Percentiles rank a stretch among this genome's conserved stretches.
These are phyloP conservation scores for Henicopernis longicauda DNA, from an alignment of 2,113 vertebrate genomes.

Conservation along the genomic window DNA sequence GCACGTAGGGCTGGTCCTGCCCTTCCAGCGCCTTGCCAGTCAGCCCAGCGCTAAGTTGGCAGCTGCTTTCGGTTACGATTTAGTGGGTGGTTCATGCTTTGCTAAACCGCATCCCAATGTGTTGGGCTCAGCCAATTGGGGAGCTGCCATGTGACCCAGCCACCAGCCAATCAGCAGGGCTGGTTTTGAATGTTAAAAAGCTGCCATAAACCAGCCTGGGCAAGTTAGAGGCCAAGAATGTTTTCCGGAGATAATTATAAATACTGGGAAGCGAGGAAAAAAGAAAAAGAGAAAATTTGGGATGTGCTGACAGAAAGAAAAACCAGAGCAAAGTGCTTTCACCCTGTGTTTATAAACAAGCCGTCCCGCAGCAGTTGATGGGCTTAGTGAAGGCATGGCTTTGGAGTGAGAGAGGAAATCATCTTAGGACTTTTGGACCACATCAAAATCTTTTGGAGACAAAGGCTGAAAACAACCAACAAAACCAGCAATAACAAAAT, in stretches of 20 bases:
- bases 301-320: neutral
- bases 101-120: accelerated
- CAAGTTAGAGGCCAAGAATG: neutral
- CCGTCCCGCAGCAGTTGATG: neutral
- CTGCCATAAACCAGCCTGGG: neutral
- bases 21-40: accelerated
- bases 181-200: neutral
- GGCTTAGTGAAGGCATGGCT: neutral
- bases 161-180: neutral
- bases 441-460: neutral
- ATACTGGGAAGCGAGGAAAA: neutral
- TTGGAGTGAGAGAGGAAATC: neutral
- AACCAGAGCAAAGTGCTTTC: neutral
- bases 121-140: neutral
- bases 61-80: neutral
- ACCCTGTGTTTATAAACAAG: neutral
- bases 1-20: neutral
- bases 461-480: neutral
- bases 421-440: neutral
- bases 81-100: accelerated
- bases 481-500: neutral
- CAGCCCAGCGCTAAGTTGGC: neutral
- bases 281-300: neutral
- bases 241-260: neutral
- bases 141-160: neutral